Evolutionary conservation across 2,888 invertebrate genomes (phyloP).

Genomic region (Deroplatys truncata): DNA sequence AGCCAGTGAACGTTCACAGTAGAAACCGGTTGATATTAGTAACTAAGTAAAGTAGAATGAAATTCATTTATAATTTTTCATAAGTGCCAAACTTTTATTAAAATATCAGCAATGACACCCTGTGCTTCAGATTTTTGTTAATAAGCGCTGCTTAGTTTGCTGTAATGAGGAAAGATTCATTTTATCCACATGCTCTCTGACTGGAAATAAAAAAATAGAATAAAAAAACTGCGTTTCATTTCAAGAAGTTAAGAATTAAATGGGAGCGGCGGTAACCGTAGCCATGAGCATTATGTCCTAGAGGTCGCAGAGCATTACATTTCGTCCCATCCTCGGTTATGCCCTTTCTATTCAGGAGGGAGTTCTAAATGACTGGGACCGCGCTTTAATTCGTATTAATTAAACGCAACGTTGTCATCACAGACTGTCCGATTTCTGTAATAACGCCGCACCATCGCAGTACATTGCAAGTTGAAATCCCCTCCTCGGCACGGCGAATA

Average conservation of each 20-base stretch:
- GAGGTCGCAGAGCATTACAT: neutral
- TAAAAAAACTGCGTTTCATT: neutral
- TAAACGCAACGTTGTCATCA: neutral
- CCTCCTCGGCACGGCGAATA: neutral
- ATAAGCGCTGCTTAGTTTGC: too few relatives aligned
- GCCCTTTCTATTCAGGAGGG: neutral
- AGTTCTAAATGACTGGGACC: neutral
- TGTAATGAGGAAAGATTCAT: too few relatives aligned
- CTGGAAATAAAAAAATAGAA: too few relatives aligned
- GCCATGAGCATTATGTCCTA: neutral
- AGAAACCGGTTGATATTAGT: too few relatives aligned
- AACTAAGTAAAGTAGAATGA: too few relatives aligned
- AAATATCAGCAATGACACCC: too few relatives aligned
- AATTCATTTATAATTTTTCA: too few relatives aligned
- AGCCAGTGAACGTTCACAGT: too few relatives aligned
- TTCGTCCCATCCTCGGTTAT: neutral
- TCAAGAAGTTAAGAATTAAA: neutral
- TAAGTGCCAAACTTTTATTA: too few relatives aligned
- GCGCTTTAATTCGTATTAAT: conserved; percentile 10
- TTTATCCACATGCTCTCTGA: too few relatives aligned
- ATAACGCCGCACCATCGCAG: neutral
- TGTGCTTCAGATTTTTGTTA: too few relatives aligned
- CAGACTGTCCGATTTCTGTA: conserved; percentile 2
- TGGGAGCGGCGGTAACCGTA: neutral
- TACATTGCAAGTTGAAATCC: neutral